phyloP scores from a whole-genome alignment of 1,140 invertebrate species.

The Himalopsyche phryganea region DNA sequence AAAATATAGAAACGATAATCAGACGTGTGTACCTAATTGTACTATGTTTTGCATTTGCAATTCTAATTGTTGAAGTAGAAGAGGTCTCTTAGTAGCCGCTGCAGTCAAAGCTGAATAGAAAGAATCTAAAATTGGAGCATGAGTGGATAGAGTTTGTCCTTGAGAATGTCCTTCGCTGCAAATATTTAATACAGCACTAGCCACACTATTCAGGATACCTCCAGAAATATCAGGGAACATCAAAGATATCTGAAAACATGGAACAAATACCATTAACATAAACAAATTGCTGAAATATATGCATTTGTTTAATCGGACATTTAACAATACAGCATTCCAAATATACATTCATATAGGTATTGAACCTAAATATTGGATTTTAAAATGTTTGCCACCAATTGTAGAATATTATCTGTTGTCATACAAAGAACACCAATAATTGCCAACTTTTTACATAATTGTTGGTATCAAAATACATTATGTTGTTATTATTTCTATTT shows the following conservation, averaged over 20 bases:
- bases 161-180: constrained; percentile 13
- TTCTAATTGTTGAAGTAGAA: constrained; percentile 20
- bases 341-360: too few relatives aligned
- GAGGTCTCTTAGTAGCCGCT: constrained; percentile 20
- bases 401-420: too few relatives aligned
- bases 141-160: constrained; percentile 20
- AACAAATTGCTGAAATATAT: too few relatives aligned
- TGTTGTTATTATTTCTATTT: too few relatives aligned
- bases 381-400: too few relatives aligned
- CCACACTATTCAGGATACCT: constrained; percentile 9
- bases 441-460: too few relatives aligned
- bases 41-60: constrained; percentile 28
- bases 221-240: constrained; percentile 27
- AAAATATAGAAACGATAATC: too few relatives aligned
- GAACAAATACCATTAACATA: not conserved
- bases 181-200: constrained; percentile 10
- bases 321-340: too few relatives aligned
- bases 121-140: constrained; percentile 21
- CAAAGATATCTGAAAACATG: constrained; percentile 27
- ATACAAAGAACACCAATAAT: too few relatives aligned
- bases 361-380: too few relatives aligned
- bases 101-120: constrained; percentile 21
- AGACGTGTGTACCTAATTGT: constrained; percentile 29
- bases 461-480: too few relatives aligned
- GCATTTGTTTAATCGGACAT: too few relatives aligned